Evolutionary conservation across 2,888 invertebrate species (phyloP), one percentile per base, ranked within the genome.

Genomic region (Standfussiana lucernea): DNA sequence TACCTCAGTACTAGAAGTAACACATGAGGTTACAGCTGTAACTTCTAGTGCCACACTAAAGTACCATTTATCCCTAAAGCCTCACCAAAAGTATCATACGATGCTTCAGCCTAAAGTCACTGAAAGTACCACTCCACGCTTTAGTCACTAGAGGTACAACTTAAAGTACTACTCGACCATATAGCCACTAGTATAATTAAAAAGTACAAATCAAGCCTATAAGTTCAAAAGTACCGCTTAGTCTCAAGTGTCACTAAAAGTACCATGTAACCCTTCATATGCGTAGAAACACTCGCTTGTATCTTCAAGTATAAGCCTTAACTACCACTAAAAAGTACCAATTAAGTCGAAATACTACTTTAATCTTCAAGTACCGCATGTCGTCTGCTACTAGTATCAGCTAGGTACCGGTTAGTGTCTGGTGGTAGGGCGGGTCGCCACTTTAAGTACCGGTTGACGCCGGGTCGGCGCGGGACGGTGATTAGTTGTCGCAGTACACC

Each of bases 401-500:
- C 5, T 62, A 18, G 50, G 82, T 79, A 77, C 67, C 67, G 66
- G 66, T 24, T 64, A 82, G 78, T 79, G 82, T 47, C 21, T 11
- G 78, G 11, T 64, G n/a, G 40, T 64, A 15, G 64, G 78, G 64
- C 64, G 53, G 3, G 80, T 28, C 10, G 76, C 65, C 82, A 79
- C 65, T 28, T 62, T 82, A 83, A 83, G 83, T 83, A 83, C 83
- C 83, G 76, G 70, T 15, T 45, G 64, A 65, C 67, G 80, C 80
- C 84, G 80, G 82, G 84, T 75, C 85, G 53, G n/a, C 69, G 79
- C 53, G 37, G 69, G 40, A 10, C 24, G 50, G 18, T 37, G n/a
- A 15, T 92, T 91, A 96, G 90, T 96, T 94, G 90, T 94, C 94
- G 91, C 96, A 96, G 92, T 96, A 96, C 21, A 97, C 97, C 66